phyloP scores from a whole-genome alignment of 2,888 invertebrate genomes.

The Microchrysa polita region DNA sequence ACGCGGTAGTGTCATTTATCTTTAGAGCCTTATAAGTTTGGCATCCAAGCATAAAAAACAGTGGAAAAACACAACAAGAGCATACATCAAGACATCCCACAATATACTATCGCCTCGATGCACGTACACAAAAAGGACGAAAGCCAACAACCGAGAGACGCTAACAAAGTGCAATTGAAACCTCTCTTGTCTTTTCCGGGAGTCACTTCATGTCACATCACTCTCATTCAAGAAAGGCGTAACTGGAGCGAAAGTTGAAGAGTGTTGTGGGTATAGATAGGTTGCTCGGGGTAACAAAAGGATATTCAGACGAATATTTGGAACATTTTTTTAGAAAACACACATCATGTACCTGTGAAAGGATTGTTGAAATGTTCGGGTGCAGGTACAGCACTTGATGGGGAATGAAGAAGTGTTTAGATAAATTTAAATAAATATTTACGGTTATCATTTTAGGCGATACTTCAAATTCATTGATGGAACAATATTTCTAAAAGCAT shows the following conservation, averaged over 20 bases:
- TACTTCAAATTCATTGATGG: too few species aligned
- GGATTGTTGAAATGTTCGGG: not conserved
- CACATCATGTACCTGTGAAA: not conserved
- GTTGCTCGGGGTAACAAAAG: not conserved
- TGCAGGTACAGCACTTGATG: too few species aligned
- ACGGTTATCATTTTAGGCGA: too few species aligned
- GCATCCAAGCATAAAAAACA: not conserved
- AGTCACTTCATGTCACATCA: slow-evolving; percentile 41
- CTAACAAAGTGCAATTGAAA: slow-evolving; percentile 41
- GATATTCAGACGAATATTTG: slow-evolving; percentile 7
- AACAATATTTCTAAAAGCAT: too few species aligned
- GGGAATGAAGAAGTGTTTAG: too few species aligned
- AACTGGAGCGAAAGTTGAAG: slow-evolving; percentile 21
- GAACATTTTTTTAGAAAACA: too few species aligned
- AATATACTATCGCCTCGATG: not conserved
- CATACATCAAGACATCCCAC: not conserved
- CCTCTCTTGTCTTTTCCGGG: slow-evolving; percentile 12
- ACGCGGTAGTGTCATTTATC: not conserved
- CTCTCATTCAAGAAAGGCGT: slow-evolving; percentile 5
- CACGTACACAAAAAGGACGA: not conserved
- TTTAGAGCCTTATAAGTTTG: not conserved
- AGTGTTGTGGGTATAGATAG: too few species aligned
- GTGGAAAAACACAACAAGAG: too few species aligned
- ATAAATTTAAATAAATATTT: too few species aligned
- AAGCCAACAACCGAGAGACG: slow-evolving; percentile 25